Conservation (phyloP, 2,888 invertebrate genomes). For the Megastigmus dorsalis region DNA sequence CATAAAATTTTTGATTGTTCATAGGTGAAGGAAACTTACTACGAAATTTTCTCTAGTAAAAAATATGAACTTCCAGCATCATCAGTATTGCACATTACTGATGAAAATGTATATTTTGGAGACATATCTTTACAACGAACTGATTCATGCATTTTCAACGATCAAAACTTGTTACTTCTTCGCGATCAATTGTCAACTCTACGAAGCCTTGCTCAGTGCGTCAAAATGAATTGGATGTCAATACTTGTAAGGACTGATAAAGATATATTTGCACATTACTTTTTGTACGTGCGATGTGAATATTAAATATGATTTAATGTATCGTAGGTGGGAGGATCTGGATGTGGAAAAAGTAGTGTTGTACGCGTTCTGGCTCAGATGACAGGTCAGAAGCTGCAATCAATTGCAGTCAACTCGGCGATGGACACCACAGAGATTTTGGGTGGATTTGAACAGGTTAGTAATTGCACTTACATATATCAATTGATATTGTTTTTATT, state of each 20-base stretch:
- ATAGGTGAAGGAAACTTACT: slow-evolving; percentile 72
- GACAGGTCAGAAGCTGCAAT: slow-evolving; percentile 83
- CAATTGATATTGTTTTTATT: neutral
- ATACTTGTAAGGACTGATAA: slow-evolving; percentile 81
- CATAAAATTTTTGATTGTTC: too few species aligned
- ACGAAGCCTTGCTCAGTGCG: slow-evolving; percentile 88
- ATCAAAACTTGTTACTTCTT: slow-evolving; percentile 74
- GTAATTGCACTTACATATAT: slow-evolving; percentile 60
- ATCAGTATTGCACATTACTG: slow-evolving; percentile 79
- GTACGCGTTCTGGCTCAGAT: slow-evolving; percentile 86
- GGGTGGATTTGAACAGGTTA: slow-evolving; percentile 97
- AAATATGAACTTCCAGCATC: slow-evolving; percentile 75
- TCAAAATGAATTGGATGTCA: slow-evolving; percentile 94
- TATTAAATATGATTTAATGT: slow-evolving; percentile 9
- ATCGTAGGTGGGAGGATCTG: slow-evolving; percentile 82
- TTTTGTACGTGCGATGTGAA: neutral
- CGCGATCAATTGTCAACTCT: slow-evolving; percentile 81
- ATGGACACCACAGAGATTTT: slow-evolving; percentile 96
- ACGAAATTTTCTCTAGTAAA: slow-evolving; percentile 73
- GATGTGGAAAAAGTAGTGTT: slow-evolving; percentile 87
- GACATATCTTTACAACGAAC: slow-evolving; percentile 77
- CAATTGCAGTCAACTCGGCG: slow-evolving; percentile 89
- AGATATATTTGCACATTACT: neutral
- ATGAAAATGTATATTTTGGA: slow-evolving; percentile 79
- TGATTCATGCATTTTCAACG: slow-evolving; percentile 71